Evolutionary conservation across 2,113 vertebrate species (phyloP), one percentile per base, ranked within the genome.

Genomic region (Motacilla tschutschensis): DNA sequence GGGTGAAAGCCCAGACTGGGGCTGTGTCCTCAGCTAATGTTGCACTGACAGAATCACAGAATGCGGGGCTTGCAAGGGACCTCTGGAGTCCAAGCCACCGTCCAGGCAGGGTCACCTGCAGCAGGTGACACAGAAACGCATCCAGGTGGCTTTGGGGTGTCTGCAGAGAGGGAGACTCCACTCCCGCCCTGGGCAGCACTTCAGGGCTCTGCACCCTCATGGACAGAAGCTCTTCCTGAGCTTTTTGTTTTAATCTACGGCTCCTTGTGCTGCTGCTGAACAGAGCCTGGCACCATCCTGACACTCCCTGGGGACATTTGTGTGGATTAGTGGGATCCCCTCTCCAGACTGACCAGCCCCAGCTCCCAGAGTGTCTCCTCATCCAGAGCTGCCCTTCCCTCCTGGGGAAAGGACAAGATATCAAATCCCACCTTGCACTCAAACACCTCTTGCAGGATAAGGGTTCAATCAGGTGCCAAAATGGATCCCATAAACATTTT

Each of bases 231-330:
- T 85, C 48, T 15, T 8, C 35, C 55, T 5, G 18, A 57, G 50
- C 9, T 41, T 31, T 14, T 16, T 29, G 14, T 6, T 72, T 33
- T 55, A 5, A 33, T 29, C 44, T 6, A 8, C 5, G 20, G 8
- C n/a, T 57, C 57, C 25, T 35, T 17, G 14, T 22, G 20, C 55
- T 26, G 55, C 1, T 5, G 3, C 43, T 44, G 50, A 20, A 10
- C 17, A 36, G 35, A 57, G 65, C 38, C 50, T 64, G 65, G 36
- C 31, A 63, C 12, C 36, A 71, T 4, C 58, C 65, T n/a, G 48
- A 26, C 41, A 47, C 12, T 21, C 16, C 47, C 0, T 26, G 64
- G 25, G 15, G 48, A 35, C 3, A 3, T 21, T 1, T 25, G 29
- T 12, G 10, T 6, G 83, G 14, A n/a, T 6, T 1, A 16, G 3